phyloP scores from a whole-genome alignment of 2,113 vertebrate species.

The Festucalex cinctus region DNA sequence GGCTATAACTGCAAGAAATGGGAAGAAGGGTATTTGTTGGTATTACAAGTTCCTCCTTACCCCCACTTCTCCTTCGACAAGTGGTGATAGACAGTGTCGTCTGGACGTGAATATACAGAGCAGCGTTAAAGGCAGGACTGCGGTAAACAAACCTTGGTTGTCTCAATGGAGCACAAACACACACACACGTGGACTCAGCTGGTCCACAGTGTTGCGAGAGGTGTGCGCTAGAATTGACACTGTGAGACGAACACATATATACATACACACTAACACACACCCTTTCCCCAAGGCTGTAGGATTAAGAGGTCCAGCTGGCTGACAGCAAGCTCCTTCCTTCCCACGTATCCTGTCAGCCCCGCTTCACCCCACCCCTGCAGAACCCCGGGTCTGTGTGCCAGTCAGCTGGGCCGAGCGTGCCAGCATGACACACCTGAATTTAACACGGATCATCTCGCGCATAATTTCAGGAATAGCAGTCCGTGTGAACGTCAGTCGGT shows the following conservation, averaged over 20 bases:
- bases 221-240: slow-evolving; percentile 72
- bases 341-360: slow-evolving; percentile 64
- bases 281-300: slow-evolving; percentile 76
- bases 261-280: slow-evolving; percentile 49
- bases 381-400: slow-evolving; percentile 51
- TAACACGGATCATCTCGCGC: slow-evolving; percentile 45
- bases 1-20: slow-evolving; percentile 17
- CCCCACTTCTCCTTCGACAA: slow-evolving; percentile 59
- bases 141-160: slow-evolving; percentile 62
- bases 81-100: slow-evolving; percentile 50
- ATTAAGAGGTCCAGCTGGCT: slow-evolving; percentile 81
- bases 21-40: slow-evolving; percentile 7
- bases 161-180: slow-evolving; percentile 37
- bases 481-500: neutral
- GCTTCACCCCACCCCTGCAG: slow-evolving; percentile 12
- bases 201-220: slow-evolving; percentile 64
- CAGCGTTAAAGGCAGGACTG: slow-evolving; percentile 55
- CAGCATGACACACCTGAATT: slow-evolving; percentile 68
- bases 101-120: slow-evolving; percentile 62
- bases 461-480: neutral
- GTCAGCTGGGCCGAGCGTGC: slow-evolving; percentile 38
- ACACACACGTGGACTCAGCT: slow-evolving; percentile 64
- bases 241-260: slow-evolving; percentile 15
- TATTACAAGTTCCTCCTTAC: slow-evolving; percentile 18
- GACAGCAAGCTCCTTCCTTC: slow-evolving; percentile 77